phyloP scores from a whole-genome alignment of 2,113 vertebrate species.

The pig (Sus scrofa) region DNA sequence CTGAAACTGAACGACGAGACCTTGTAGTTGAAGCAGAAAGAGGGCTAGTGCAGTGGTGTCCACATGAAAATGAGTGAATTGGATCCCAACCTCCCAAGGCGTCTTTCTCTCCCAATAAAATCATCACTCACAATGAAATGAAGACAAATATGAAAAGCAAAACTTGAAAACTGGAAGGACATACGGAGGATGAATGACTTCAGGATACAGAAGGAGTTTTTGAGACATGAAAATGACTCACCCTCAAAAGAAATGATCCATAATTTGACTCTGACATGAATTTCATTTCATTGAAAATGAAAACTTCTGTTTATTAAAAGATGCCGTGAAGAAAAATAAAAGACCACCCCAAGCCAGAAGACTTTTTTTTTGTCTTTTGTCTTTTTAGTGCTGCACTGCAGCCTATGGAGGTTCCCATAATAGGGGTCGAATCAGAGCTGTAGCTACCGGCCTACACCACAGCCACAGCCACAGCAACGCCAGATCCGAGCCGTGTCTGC shows the following conservation, averaged over 20 bases:
- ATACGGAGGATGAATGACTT: background rate
- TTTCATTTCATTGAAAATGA: background rate
- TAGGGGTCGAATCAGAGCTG: no score
- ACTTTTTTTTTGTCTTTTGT: no score
- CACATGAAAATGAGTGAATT: background rate
- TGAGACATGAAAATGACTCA: background rate
- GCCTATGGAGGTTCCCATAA: no score
- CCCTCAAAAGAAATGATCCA: background rate
- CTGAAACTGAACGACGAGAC: background rate
- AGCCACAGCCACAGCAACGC: no score
- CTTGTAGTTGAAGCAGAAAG: accelerated
- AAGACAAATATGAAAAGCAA: background rate
- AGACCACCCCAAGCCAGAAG: background rate
- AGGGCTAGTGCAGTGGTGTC: accelerated
- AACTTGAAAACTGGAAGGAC: background rate
- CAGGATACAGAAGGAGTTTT: background rate
- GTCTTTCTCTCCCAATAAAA: background rate
- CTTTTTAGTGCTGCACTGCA: no score
- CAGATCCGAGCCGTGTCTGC: no score
- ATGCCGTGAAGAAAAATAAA: background rate
- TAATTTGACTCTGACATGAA: background rate
- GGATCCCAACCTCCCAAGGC: background rate
- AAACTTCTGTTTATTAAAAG: background rate
- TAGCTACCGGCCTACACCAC: no score
- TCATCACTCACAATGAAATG: background rate